Evolutionary conservation across 2,113 vertebrate species (phyloP).

Genomic region (Macaca mulatta): DNA sequence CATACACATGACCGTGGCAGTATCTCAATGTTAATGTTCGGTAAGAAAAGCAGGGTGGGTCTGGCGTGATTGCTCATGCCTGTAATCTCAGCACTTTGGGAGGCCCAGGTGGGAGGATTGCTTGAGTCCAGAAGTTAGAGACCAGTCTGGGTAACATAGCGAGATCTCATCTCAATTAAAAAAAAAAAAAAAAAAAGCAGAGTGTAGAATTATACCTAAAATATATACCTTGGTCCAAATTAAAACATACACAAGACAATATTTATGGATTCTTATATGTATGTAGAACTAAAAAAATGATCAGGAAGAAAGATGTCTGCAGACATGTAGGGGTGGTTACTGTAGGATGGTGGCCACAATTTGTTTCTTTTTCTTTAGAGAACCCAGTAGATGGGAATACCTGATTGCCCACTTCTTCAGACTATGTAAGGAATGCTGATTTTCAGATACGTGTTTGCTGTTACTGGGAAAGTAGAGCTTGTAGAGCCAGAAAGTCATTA

Average conservation of each 20-base stretch:
- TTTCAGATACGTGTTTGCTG: conserved; percentile 1
- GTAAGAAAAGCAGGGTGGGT: background rate
- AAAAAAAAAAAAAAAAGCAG: background rate
- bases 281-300: background rate
- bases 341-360: background rate
- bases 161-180: too few relatives aligned
- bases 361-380: conserved; percentile 13
- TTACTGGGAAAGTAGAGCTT: background rate
- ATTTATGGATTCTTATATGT: background rate
- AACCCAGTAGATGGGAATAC: background rate
- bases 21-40: background rate
- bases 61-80: too few relatives aligned
- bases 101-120: too few relatives aligned
- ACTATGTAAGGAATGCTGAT: conserved; percentile 21
- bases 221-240: background rate
- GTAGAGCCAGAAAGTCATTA: background rate
- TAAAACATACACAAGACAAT: background rate
- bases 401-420: background rate
- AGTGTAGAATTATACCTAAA: background rate
- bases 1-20: background rate
- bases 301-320: background rate
- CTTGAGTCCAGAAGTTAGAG: too few relatives aligned
- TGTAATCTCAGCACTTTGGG: too few relatives aligned
- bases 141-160: too few relatives aligned
- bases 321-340: background rate